Base-by-base conservation (phyloP, 2,888 invertebrate genomes). In the Andrena bucephala region DNA sequence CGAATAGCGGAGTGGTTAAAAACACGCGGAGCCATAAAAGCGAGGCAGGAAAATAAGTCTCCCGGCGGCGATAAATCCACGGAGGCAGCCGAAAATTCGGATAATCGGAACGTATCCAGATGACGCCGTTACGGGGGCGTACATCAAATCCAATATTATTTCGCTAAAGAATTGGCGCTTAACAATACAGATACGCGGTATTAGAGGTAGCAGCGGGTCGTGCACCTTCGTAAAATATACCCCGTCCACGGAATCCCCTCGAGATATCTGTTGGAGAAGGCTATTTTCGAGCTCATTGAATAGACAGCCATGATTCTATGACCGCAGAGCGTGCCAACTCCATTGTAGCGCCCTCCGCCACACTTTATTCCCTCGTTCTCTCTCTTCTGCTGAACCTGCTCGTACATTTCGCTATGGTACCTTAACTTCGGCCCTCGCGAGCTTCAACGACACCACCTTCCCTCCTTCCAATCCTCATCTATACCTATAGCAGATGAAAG, bases 251-350 rank as follows among this genome's bases (percentile, higher is more conserved):
- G 89, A 90, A 90, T 89, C 88, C 88, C 86, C 91, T 84, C 83
- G 88, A 91, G 91, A 92, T 93, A 93, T 93, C 92, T 91, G 92
- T 93, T 90, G 87, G 92, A 93, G 91, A 90, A 92, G 92, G 91
- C 94, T 93, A 94, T 94, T 94, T 94, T 94, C 93, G 88, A 93
- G 93, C 93, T 93, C 94, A 93, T 93, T 94, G 93, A 94, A 94
- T 94, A 93, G 94, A 93, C 93, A 93, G 93, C 92, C 92, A 93
- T 93, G 94, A 93, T 93, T 94, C 93, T 92, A 93, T 92, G 94
- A 93, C 92, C 92, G 87, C 90, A 90, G 90, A 92, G 91, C 93
- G 93, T 94, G 94, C 94, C 94, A 94, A 94, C 92, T 94, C 92
- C 91, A 93, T 94, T 93, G 93, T 93, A 92, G 89, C 92, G 83